A percentile compares a stretch with the other conserved stretches of the same genome.
These are phyloP conservation scores for Illadopsis cleaveri DNA, from an alignment of 2,113 vertebrate genomes.

Conservation along the genomic window DNA sequence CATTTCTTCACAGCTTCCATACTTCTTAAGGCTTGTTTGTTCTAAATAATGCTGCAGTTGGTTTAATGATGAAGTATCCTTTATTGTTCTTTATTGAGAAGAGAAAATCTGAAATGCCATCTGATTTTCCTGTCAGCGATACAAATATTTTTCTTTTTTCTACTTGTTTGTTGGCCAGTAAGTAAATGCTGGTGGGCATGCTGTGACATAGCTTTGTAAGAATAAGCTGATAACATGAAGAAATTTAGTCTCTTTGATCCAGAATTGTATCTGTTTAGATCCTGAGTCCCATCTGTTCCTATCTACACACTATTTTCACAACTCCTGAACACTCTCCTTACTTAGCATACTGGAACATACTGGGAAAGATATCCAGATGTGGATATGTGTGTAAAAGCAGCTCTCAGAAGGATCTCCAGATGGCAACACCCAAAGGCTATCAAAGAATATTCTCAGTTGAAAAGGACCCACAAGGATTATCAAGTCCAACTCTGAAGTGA, in stretches of 20 bases:
- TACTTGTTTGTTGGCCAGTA: neutral
- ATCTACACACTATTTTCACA: neutral
- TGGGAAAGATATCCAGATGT: neutral
- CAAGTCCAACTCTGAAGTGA: neutral
- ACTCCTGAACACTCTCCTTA: neutral
- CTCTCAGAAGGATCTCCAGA: neutral
- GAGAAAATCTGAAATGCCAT: neutral
- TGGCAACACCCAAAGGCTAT: neutral
- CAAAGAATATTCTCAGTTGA: neutral
- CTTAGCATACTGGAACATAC: neutral
- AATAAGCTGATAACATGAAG: neutral
- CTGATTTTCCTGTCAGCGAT: neutral
- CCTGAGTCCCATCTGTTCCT: neutral
- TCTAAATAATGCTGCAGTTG: neutral
- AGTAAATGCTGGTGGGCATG: neutral
- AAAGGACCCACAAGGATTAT: neutral
- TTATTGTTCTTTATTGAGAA: neutral
- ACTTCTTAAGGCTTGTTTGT: neutral
- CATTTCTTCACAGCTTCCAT: neutral
- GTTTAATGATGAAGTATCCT: neutral
- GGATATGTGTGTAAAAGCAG: rapidly evolving
- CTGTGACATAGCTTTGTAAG: neutral
- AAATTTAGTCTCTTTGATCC: neutral
- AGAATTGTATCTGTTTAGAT: neutral
- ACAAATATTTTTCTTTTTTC: neutral